Evolutionary conservation across 2,888 invertebrate genomes (phyloP).

Genomic region (Rugalucina vietnamica): DNA sequence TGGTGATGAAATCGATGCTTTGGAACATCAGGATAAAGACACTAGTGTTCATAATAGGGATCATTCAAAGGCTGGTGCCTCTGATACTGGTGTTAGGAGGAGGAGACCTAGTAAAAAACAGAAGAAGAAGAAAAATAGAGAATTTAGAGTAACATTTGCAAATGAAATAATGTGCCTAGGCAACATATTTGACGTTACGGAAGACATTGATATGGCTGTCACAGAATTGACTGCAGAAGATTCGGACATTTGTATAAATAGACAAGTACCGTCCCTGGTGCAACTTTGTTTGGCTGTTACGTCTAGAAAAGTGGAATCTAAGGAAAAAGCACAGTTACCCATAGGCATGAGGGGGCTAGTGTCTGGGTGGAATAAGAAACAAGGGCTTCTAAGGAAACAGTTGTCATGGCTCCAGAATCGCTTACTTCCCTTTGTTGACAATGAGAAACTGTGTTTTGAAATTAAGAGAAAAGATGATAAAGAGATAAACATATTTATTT

Average conservation of each 20-base stretch:
- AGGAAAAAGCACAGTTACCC: constrained; percentile 14
- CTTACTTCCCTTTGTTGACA: constrained; percentile 32
- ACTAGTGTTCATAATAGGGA: neutral
- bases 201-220: constrained; percentile 37
- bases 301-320: constrained; percentile 12
- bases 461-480: neutral
- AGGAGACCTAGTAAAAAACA: constrained; percentile 55
- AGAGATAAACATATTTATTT: neutral
- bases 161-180: constrained; percentile 53
- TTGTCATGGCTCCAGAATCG: constrained; percentile 57
- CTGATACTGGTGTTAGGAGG: constrained; percentile 24
- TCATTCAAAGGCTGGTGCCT: neutral
- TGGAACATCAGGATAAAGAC: neutral
- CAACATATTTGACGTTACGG: constrained; percentile 45
- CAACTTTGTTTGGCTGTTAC: constrained; percentile 55
- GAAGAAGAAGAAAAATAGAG: constrained; percentile 46
- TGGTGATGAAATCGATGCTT: neutral
- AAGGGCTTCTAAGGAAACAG: constrained; percentile 39
- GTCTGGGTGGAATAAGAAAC: constrained; percentile 13
- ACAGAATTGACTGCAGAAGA: neutral
- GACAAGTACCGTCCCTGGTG: constrained; percentile 57
- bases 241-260: constrained; percentile 4
- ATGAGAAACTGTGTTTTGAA: neutral
- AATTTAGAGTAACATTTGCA: constrained; percentile 40
- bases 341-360: constrained; percentile 39